Conservation (phyloP, 64 coral and sea anemone species). For the Pocillopora damicornis region DNA sequence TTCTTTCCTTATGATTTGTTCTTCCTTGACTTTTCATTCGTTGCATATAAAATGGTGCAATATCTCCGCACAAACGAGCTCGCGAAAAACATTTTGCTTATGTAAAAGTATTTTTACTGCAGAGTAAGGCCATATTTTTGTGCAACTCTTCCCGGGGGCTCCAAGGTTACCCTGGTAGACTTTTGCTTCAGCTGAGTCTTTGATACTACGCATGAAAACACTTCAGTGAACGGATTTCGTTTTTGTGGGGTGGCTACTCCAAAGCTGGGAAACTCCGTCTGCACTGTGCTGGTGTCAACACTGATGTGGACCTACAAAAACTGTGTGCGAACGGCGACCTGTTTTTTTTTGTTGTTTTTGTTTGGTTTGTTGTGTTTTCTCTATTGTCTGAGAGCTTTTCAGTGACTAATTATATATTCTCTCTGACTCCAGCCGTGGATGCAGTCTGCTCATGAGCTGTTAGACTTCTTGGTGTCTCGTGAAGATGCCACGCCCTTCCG, state of each 20-base stretch:
- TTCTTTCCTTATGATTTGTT: too few species aligned
- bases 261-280: too few species aligned
- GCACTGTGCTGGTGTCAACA: too few species aligned
- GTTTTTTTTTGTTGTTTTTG: not conserved
- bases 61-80: too few species aligned
- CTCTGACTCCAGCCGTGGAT: conserved; percentile 57
- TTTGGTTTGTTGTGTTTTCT: too few species aligned
- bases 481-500: conserved; percentile 92
- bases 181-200: not conserved
- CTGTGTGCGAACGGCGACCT: not conserved
- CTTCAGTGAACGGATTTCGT: too few species aligned
- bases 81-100: not conserved
- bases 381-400: too few species aligned
- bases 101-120: not conserved
- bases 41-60: too few species aligned
- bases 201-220: too few species aligned
- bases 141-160: conserved; percentile 22
- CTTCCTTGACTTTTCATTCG: too few species aligned
- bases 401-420: not conserved
- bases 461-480: conserved; percentile 80
- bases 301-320: too few species aligned
- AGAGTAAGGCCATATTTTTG: not conserved
- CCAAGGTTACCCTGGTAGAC: not conserved
- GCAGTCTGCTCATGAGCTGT: conserved; percentile 68
- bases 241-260: too few species aligned